phyloP scores from a whole-genome alignment of 2,888 invertebrate genomes.

The Diarsia dahlii region DNA sequence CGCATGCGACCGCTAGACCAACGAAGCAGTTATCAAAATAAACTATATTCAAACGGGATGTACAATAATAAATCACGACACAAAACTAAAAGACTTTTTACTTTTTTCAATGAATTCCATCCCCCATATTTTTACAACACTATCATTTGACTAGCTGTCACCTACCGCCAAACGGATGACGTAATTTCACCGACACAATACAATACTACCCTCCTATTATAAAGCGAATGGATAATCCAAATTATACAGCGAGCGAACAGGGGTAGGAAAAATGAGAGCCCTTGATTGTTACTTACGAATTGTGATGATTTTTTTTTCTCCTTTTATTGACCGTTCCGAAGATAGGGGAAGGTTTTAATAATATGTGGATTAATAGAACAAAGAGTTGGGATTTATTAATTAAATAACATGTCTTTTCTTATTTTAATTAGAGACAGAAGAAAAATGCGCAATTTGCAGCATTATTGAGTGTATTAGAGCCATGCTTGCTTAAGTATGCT shows the following conservation, averaged over 20 bases:
- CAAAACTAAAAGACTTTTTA: background rate
- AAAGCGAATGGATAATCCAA: conserved; percentile 74
- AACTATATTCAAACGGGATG: background rate
- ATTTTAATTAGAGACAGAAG: background rate
- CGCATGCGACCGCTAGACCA: no score
- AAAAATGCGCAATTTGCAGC: no score
- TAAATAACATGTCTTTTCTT: background rate
- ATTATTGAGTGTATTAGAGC: no score
- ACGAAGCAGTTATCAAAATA: no score
- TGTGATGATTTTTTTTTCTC: conserved; percentile 22
- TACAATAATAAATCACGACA: background rate
- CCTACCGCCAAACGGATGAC: conserved; percentile 53
- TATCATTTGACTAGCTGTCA: conserved; percentile 65
- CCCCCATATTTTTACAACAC: conserved; percentile 58
- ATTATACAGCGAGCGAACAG: conserved; percentile 68
- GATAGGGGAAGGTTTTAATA: conserved; percentile 22
- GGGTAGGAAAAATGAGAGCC: conserved; percentile 46
- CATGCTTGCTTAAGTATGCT: no score
- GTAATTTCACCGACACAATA: conserved; percentile 64
- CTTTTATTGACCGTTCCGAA: conserved; percentile 31
- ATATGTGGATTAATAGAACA: conserved; percentile 22
- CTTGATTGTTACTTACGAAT: conserved; percentile 47
- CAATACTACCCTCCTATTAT: conserved; percentile 62
- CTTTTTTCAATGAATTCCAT: conserved; percentile 6
- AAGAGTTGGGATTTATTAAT: conserved; percentile 15